Conservation (phyloP, 37 sponge, comb jelly and placozoan genomes). For the Eunapius fragilis region DNA sequence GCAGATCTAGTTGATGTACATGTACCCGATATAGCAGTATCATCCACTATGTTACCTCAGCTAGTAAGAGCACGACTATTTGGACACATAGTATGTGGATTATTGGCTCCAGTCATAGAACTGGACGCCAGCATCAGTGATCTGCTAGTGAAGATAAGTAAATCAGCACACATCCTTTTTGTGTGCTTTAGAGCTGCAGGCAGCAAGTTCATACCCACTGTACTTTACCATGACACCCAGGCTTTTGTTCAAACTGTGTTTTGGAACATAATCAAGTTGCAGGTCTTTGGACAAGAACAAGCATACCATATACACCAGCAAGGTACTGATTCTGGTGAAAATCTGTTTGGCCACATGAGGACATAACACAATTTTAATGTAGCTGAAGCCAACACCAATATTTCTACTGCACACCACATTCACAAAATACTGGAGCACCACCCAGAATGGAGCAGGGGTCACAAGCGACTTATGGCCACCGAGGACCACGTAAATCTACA, state of each 20-base stretch:
- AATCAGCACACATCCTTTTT: no score
- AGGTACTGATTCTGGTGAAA: neutral
- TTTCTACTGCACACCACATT: neutral
- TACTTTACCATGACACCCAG: constrained; percentile 1
- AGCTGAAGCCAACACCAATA: neutral
- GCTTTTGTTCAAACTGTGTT: neutral
- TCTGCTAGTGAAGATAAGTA: no score
- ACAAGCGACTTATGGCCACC: neutral
- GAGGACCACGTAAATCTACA: neutral
- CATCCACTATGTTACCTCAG: no score
- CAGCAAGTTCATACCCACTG: neutral
- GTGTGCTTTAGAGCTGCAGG: neutral
- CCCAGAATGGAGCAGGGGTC: neutral
- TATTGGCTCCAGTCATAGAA: no score
- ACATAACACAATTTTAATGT: neutral
- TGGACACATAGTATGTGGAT: no score
- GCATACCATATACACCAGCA: neutral
- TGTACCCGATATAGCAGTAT: no score
- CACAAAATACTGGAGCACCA: neutral
- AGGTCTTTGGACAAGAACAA: neutral
- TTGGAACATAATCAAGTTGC: neutral
- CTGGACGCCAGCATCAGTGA: no score
- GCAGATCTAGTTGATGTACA: no score
- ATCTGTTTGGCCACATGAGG: neutral
- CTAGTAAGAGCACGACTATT: no score